Evolutionary conservation across 2,113 vertebrate genomes (phyloP).

Genomic region (Hymenochirus boettgeri): DNA sequence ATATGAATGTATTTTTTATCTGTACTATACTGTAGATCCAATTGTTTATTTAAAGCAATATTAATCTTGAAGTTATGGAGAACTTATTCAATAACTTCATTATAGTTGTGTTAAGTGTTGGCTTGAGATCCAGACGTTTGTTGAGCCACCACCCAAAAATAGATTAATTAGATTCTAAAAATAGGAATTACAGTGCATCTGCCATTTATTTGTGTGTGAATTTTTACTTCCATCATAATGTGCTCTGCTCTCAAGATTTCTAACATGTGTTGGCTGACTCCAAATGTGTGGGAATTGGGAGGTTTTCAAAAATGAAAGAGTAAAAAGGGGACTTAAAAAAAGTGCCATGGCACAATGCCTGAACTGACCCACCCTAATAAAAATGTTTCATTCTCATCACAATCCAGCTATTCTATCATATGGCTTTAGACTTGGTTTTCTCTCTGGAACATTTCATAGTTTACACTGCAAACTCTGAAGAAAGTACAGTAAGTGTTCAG

Average conservation of each 20-base stretch:
- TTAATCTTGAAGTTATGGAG: neutral
- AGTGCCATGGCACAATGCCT: slow-evolving; percentile 16
- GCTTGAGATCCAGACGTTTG: slow-evolving; percentile 7
- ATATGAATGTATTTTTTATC: no score
- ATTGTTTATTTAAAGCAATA: neutral
- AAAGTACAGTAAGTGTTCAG: slow-evolving; percentile 15
- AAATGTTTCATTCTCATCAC: slow-evolving; percentile 30
- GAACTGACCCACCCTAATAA: slow-evolving; percentile 24
- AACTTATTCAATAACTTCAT: neutral
- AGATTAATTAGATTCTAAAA: slow-evolving; percentile 1
- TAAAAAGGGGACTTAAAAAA: slow-evolving; percentile 14
- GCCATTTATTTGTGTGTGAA: slow-evolving; percentile 7
- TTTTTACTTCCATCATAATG: slow-evolving; percentile 8
- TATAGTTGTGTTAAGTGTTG: neutral
- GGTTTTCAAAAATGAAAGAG: slow-evolving; percentile 12
- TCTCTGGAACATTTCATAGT: slow-evolving; percentile 21
- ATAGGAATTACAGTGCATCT: neutral
- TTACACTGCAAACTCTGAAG: slow-evolving; percentile 17
- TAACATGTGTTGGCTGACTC: slow-evolving; percentile 32
- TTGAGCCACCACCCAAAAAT: slow-evolving; percentile 2
- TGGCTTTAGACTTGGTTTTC: slow-evolving; percentile 20
- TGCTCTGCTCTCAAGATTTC: slow-evolving; percentile 14
- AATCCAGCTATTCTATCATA: slow-evolving; percentile 34
- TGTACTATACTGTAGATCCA: neutral
- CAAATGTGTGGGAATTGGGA: slow-evolving; percentile 30